Conservation (phyloP, 2,113 vertebrate species). For the Centropus unirufus region DNA sequence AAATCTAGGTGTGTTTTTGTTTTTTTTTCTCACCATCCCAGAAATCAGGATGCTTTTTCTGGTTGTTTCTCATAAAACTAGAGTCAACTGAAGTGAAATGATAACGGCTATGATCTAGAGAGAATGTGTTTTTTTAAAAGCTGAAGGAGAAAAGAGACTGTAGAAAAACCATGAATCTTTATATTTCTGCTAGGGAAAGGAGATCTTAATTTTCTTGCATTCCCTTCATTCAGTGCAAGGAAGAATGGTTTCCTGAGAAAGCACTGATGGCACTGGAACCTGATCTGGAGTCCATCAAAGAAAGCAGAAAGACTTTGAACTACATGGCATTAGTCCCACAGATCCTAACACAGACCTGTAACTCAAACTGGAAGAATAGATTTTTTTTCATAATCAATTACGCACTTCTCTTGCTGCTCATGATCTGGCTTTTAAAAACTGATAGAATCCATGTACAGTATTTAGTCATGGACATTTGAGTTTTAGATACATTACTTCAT, state of each 20-base stretch:
- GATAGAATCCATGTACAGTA: background rate
- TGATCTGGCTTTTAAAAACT: background rate
- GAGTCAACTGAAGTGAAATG: background rate
- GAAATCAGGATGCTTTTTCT: background rate
- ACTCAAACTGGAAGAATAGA: background rate
- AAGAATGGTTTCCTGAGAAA: background rate
- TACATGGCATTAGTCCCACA: background rate
- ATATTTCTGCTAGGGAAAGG: background rate
- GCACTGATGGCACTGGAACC: background rate
- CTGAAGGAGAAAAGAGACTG: background rate
- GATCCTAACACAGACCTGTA: background rate
- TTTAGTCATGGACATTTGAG: background rate
- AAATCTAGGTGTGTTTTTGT: background rate
- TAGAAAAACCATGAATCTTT: background rate
- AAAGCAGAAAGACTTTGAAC: background rate
- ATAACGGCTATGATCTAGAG: background rate
- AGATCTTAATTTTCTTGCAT: background rate
- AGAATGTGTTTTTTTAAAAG: background rate
- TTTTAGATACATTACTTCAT: background rate
- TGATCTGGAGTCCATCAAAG: background rate
- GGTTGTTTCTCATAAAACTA: background rate
- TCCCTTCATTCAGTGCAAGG: background rate
- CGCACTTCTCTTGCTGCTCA: background rate
- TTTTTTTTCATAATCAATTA: background rate
- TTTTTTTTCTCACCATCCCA: background rate